These are phyloP conservation scores for Siphlonurus alternatus DNA, from an alignment of 2,888 invertebrate genomes.

Conservation along the genomic window DNA sequence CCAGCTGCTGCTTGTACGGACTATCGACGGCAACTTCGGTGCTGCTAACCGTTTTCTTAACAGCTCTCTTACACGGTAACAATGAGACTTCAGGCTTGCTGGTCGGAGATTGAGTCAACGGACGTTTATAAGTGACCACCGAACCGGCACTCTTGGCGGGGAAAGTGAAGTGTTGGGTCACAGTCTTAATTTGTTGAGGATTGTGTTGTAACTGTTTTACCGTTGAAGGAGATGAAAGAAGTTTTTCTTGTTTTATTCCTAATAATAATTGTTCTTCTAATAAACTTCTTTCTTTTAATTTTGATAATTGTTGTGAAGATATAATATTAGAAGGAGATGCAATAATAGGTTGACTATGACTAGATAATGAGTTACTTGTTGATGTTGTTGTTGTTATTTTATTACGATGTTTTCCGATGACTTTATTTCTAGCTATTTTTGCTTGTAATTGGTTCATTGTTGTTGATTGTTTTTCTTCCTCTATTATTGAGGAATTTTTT, in stretches of 20 bases:
- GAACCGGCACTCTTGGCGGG: not conserved
- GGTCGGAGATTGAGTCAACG: not conserved
- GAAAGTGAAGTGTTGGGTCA: not conserved
- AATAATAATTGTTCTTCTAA: not conserved
- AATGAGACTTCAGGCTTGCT: too few relatives aligned
- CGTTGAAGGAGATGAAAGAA: too few relatives aligned
- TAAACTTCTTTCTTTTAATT: not conserved
- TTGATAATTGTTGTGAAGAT: not conserved
- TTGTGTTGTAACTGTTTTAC: too few relatives aligned
- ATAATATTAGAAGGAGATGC: not conserved
- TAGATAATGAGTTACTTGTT: too few relatives aligned
- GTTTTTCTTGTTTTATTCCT: not conserved
- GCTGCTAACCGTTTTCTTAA: too few relatives aligned
- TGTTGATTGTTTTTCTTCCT: slow-evolving; percentile 14
- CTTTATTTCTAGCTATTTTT: slow-evolving; percentile 18
- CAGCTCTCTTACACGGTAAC: too few relatives aligned
- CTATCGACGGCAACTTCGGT: too few relatives aligned
- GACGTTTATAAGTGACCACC: not conserved
- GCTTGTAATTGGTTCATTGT: slow-evolving; percentile 18
- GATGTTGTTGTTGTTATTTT: not conserved
- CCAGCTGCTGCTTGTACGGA: too few relatives aligned
- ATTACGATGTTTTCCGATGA: slow-evolving; percentile 17
- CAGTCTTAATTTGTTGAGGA: too few relatives aligned
- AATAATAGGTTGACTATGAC: not conserved
- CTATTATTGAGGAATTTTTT: too few relatives aligned